phyloP scores from a whole-genome alignment of 2,113 vertebrate genomes.

The Grammomys dolichurus region DNA sequence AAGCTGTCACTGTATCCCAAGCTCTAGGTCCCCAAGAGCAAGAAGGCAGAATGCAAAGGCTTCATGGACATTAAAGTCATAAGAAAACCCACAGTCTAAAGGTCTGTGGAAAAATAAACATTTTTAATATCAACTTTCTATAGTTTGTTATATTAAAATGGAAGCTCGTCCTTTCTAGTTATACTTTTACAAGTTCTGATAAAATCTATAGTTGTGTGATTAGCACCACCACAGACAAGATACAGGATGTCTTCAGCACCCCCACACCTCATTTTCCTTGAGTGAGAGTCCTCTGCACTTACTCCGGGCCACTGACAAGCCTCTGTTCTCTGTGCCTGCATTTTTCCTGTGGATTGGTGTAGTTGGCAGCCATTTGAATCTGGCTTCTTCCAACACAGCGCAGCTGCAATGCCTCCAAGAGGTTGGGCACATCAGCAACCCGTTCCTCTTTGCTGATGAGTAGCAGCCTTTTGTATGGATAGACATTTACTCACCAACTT shows the following conservation, averaged over 20 bases:
- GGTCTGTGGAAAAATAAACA: not conserved
- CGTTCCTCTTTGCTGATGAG: not conserved
- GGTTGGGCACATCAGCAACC: not conserved
- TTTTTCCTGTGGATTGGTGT: not conserved
- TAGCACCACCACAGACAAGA: not conserved
- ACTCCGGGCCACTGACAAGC: not conserved
- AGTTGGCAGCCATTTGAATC: not conserved
- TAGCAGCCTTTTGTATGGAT: not conserved
- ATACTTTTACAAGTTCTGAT: constrained; percentile 25
- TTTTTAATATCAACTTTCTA: not conserved
- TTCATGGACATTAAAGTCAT: not conserved
- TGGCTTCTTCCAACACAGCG: not conserved
- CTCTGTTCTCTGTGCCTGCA: not conserved
- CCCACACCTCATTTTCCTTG: not conserved
- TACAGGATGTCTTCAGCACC: not conserved
- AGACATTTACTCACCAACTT: not conserved
- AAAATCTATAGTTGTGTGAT: not conserved
- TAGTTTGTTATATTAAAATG: not conserved
- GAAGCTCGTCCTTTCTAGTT: not conserved
- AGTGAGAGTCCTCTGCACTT: not conserved
- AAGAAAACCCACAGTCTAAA: not conserved
- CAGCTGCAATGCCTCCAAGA: not conserved
- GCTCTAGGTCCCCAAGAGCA: not conserved
- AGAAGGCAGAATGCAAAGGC: not conserved
- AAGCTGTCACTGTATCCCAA: not conserved